These are phyloP conservation scores for Dasypogon diadema DNA, from an alignment of 2,888 invertebrate genomes.

Conservation along the genomic window DNA sequence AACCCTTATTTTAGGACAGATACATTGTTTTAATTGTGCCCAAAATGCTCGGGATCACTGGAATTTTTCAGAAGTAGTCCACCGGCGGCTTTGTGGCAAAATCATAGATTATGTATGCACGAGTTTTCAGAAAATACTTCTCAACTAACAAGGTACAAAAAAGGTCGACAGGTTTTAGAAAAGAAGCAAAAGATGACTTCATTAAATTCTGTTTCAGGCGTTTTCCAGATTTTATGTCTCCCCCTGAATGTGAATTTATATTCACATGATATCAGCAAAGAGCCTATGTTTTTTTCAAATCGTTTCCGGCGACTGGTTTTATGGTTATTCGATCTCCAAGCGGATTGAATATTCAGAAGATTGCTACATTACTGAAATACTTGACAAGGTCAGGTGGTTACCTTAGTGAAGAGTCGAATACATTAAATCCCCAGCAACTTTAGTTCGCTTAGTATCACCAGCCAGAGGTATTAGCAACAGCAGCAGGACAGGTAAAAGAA, in stretches of 20 bases:
- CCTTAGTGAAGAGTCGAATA: background rate
- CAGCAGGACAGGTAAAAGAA: no score
- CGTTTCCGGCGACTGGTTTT: conserved; percentile 21
- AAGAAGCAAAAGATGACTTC: background rate
- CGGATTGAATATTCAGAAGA: conserved; percentile 20
- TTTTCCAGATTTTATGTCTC: background rate
- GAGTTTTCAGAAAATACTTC: no score
- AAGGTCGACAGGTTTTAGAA: no score
- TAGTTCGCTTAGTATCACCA: background rate
- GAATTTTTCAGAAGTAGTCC: no score
- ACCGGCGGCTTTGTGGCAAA: no score
- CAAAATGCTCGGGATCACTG: no score
- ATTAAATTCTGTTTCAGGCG: background rate
- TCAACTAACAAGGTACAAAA: no score
- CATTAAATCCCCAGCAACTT: background rate
- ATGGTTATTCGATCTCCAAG: background rate
- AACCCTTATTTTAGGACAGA: no score
- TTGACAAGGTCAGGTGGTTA: conserved; percentile 18
- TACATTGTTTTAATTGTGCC: no score
- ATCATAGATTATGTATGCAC: no score
- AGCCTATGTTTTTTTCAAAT: background rate
- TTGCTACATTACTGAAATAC: conserved; percentile 26
- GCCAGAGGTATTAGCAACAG: background rate
- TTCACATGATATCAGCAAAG: background rate
- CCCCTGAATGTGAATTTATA: background rate